Percentiles rank a stretch among this genome's conserved stretches.
Conservation (phyloP, 2,113 vertebrate species). For the Proteles cristata region DNA sequence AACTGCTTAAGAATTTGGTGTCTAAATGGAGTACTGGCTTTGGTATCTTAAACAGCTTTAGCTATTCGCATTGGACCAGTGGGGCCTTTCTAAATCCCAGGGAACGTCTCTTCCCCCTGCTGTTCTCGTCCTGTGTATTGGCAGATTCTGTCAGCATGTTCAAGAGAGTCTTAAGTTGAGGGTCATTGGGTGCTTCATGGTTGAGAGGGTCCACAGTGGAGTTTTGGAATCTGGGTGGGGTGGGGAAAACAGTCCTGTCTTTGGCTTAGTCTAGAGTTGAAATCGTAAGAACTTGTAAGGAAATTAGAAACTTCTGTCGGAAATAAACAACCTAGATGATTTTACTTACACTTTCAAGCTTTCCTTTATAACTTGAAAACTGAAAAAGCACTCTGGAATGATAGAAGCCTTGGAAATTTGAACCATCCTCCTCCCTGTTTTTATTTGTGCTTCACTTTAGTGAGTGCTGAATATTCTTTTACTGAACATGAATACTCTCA, state of each 20-base stretch:
- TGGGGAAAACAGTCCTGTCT: neutral
- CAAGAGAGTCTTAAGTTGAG: neutral
- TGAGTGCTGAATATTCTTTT: neutral
- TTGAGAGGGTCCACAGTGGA: neutral
- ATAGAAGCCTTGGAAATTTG: slow-evolving; percentile 8
- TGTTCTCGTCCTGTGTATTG: neutral
- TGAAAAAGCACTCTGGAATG: neutral
- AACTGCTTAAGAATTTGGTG: slow-evolving; percentile 30
- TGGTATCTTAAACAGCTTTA: neutral
- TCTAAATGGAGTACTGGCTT: slow-evolving; percentile 7
- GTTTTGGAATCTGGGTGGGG: neutral
- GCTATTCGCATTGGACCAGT: neutral
- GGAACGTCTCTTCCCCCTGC: neutral
- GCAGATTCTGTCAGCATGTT: slow-evolving; percentile 22
- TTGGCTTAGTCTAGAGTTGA: neutral
- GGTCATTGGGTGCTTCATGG: neutral
- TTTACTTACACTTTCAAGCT: neutral
- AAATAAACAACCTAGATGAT: neutral
- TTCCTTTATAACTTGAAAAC: neutral
- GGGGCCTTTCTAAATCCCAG: neutral
- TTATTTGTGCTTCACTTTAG: neutral
- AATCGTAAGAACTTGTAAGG: neutral
- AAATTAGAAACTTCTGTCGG: neutral
- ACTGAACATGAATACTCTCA: neutral
- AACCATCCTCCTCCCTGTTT: neutral